A percentile compares a stretch with the other conserved stretches of the same genome.
Evolutionary conservation across 2,888 invertebrate species (phyloP).

Genomic region (Eilema caniola): DNA sequence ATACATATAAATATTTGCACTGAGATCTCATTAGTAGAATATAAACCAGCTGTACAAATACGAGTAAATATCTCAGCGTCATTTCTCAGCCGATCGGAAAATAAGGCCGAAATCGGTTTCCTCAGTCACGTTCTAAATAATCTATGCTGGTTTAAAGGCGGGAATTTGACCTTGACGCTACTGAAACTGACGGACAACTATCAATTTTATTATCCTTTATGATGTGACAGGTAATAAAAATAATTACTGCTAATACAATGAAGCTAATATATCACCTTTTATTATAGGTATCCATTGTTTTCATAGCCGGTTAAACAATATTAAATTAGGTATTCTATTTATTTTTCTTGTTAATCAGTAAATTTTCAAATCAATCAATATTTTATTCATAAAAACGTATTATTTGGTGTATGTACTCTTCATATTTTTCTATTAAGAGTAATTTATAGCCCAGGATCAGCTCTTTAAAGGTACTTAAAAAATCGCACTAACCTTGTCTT

Average conservation of each 20-base stretch:
- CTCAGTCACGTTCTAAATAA: slow-evolving; percentile 17
- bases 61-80: neutral
- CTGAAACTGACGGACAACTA: slow-evolving; percentile 52
- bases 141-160: slow-evolving; percentile 21
- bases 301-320: no score
- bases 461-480: no score
- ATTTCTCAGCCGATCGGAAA: slow-evolving; percentile 10
- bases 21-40: neutral
- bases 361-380: neutral
- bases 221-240: slow-evolving; percentile 30
- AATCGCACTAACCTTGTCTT: no score
- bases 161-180: slow-evolving; percentile 54
- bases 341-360: neutral
- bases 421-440: no score
- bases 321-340: no score
- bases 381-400: no score
- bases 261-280: neutral
- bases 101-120: slow-evolving; percentile 12
- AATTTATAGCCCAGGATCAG: no score
- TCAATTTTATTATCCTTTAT: slow-evolving; percentile 55
- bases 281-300: no score
- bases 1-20: neutral
- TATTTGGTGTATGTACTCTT: no score
- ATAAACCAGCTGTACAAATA: slow-evolving; percentile 3
- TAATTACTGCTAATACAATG: slow-evolving; percentile 7